Conservation (phyloP, 2,888 invertebrate species). For the Spodoptera littoralis region DNA sequence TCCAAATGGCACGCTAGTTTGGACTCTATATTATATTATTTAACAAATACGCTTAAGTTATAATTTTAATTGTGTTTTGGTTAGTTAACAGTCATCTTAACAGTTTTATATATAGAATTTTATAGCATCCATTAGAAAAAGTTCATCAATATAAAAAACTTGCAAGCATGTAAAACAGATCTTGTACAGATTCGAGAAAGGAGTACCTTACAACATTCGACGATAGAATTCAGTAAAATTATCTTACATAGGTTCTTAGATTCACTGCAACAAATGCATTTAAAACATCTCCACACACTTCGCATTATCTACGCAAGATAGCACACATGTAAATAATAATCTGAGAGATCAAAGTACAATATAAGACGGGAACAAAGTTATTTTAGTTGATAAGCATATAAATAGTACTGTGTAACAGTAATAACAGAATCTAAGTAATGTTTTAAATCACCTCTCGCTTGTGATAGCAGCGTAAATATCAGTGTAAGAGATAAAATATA, state of each 20-base stretch:
- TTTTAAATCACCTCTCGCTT: slow-evolving; percentile 52
- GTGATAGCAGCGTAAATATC: slow-evolving; percentile 57
- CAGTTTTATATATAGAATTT: not conserved
- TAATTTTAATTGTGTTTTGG: slow-evolving; percentile 10
- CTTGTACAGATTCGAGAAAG: too few species aligned
- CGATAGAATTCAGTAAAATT: too few species aligned
- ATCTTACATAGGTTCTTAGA: too few species aligned
- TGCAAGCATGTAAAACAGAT: too few species aligned
- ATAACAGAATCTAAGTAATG: slow-evolving; percentile 46
- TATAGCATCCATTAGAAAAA: too few species aligned
- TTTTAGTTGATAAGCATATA: slow-evolving; percentile 35
- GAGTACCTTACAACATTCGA: too few species aligned
- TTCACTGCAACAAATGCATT: too few species aligned
- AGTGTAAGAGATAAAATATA: slow-evolving; percentile 46
- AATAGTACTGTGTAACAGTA: slow-evolving; percentile 59
- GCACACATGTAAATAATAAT: slow-evolving; percentile 24
- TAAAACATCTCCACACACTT: too few species aligned
- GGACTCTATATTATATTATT: slow-evolving; percentile 27
- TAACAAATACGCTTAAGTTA: slow-evolving; percentile 42
- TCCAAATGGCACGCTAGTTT: slow-evolving; percentile 42
- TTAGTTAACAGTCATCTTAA: slow-evolving; percentile 14
- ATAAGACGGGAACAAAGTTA: slow-evolving; percentile 44
- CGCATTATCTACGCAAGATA: too few species aligned
- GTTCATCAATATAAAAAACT: too few species aligned
- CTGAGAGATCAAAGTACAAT: slow-evolving; percentile 51